A percentile compares a stretch with the other conserved stretches of the same genome.
Evolutionary conservation across 2,797 vertebrate species (phyloP).

Genomic region (Platalea minor): DNA sequence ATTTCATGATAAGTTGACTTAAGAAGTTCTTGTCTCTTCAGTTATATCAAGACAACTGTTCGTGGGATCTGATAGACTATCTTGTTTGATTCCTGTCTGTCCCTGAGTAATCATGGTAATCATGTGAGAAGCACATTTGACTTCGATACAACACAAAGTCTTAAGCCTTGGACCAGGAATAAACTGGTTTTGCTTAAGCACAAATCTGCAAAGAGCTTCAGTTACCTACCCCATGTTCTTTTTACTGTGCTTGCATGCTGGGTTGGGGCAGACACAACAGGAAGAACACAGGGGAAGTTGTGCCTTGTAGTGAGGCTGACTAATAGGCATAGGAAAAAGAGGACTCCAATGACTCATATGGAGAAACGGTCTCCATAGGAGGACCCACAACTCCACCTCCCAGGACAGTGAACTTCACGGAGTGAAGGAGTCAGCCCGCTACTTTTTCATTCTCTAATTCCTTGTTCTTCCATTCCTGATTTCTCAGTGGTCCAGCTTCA

Average conservation of each 20-base stretch:
- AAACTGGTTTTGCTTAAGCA: not conserved
- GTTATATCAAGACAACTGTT: not conserved
- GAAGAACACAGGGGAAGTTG: not conserved
- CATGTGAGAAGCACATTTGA: not conserved
- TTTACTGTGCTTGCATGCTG: not conserved
- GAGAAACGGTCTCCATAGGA: accelerated
- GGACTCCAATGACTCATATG: not conserved
- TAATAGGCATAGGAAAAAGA: not conserved
- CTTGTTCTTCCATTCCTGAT: not conserved
- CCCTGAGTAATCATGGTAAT: not conserved
- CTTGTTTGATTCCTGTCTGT: not conserved
- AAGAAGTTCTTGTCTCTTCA: not conserved
- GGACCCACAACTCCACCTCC: not conserved
- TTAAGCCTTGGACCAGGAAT: not conserved
- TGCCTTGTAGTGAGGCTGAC: not conserved
- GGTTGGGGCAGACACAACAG: not conserved
- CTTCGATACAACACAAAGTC: not conserved
- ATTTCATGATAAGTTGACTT: not conserved
- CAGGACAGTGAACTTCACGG: not conserved
- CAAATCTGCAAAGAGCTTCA: not conserved
- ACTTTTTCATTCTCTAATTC: not conserved
- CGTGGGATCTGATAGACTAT: not conserved
- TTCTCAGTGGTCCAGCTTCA: not conserved
- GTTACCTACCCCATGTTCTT: not conserved
- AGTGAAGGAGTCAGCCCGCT: not conserved